Percentiles rank a stretch among this genome's conserved stretches.
These are phyloP conservation scores for Himalopsyche kuldschensis DNA, from an alignment of 2,888 invertebrate genomes.

Conservation along the genomic window DNA sequence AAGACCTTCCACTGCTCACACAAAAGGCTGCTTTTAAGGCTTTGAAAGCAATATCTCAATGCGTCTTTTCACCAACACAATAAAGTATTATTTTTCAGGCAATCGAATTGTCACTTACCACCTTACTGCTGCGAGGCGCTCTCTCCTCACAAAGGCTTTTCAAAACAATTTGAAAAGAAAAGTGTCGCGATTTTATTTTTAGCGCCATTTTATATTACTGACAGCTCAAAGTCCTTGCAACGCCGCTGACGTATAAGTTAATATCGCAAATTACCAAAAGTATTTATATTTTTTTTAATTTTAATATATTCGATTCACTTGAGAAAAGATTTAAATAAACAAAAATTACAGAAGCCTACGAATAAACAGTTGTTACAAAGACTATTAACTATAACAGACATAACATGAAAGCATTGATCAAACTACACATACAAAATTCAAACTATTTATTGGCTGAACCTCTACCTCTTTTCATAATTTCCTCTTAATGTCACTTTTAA, in stretches of 20 bases:
- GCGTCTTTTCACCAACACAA: slow-evolving; percentile 4
- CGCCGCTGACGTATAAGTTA: not conserved
- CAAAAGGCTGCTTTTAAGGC: not conserved
- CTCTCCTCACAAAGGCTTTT: not conserved
- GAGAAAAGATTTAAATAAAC: no score
- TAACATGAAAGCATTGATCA: no score
- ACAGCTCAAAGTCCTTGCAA: not conserved
- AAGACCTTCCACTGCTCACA: not conserved
- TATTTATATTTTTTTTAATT: not conserved
- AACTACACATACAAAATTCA: no score
- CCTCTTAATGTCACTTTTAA: no score
- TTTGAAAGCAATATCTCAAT: slow-evolving; percentile 8
- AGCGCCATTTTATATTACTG: not conserved
- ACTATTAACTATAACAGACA: no score
- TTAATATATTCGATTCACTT: no score
- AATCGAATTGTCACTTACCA: slow-evolving; percentile 7
- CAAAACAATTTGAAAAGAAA: not conserved
- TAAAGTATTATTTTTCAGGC: slow-evolving; percentile 12
- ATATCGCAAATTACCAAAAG: not conserved
- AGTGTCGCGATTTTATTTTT: not conserved
- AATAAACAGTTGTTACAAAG: no score
- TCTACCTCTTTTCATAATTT: no score
- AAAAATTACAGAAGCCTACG: no score
- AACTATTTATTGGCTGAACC: no score
- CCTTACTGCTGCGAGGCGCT: not conserved